These are phyloP conservation scores for Aspidoscelis tigris DNA, from an alignment of 2,113 vertebrate species.

Conservation along the genomic window DNA sequence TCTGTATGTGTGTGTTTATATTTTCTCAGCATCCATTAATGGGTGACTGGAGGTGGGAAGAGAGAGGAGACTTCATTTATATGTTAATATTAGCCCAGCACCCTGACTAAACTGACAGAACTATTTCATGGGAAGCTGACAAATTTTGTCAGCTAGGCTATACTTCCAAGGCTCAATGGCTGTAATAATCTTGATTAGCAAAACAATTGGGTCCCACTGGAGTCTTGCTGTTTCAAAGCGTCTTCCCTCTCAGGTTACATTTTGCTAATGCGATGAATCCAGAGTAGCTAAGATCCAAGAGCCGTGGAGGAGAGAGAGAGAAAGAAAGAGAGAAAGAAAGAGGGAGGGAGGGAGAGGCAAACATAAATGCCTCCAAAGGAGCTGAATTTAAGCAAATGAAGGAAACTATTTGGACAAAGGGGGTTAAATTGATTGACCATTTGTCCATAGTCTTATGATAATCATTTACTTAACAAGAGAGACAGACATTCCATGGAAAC, in stretches of 20 bases:
- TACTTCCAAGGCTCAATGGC: slow-evolving; percentile 84
- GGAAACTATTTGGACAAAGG: slow-evolving; percentile 78
- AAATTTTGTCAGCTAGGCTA: slow-evolving; percentile 85
- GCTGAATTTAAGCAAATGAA: slow-evolving; percentile 81
- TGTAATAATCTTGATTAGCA: slow-evolving; percentile 90
- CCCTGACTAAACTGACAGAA: slow-evolving; percentile 83
- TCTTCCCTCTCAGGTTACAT: slow-evolving; percentile 79
- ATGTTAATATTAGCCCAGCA: slow-evolving; percentile 84
- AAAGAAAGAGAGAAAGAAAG: background rate
- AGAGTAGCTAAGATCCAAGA: slow-evolving; percentile 63
- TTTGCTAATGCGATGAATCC: slow-evolving; percentile 73
- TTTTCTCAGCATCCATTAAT: slow-evolving; percentile 81
- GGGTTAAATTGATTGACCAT: slow-evolving; percentile 86
- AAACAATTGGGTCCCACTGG: slow-evolving; percentile 82
- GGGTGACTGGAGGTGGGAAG: slow-evolving; percentile 64
- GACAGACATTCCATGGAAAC: slow-evolving; percentile 75
- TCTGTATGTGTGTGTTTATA: slow-evolving; percentile 78
- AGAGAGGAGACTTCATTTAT: slow-evolving; percentile 84
- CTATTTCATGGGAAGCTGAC: slow-evolving; percentile 89
- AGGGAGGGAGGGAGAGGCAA: background rate
- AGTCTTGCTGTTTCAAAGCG: slow-evolving; percentile 72
- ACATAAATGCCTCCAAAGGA: slow-evolving; percentile 72
- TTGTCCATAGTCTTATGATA: slow-evolving; percentile 79
- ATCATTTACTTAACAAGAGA: slow-evolving; percentile 83
- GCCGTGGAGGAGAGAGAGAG: slow-evolving; percentile 58